These are phyloP conservation scores for Champsocephalus gunnari DNA, from an alignment of 2,797 vertebrate genomes.

Conservation along the genomic window DNA sequence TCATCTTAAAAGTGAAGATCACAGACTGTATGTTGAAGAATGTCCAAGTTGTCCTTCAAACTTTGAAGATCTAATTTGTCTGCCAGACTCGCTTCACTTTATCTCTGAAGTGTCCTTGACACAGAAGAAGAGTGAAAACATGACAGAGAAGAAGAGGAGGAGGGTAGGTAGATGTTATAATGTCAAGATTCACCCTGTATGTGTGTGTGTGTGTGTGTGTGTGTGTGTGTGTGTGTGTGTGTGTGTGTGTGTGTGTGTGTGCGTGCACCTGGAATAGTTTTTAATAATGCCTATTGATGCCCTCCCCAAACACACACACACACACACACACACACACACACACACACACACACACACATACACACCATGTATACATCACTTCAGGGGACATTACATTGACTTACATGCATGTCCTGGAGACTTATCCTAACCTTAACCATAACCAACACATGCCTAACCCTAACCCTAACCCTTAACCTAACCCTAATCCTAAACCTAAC, in stretches of 20 bases:
- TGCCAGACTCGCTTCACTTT: background rate
- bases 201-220: conserved; percentile 9
- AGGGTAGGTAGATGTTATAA: background rate
- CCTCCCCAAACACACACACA: conserved; percentile 7
- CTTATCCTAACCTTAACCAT: too few relatives aligned
- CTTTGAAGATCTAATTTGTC: background rate
- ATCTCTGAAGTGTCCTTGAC: conserved; percentile 29
- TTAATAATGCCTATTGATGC: conserved; percentile 4
- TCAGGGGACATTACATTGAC: too few relatives aligned
- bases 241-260: too few relatives aligned
- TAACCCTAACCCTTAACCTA: too few relatives aligned
- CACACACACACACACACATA: conserved; percentile 22
- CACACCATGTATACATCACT: conserved; percentile 2
- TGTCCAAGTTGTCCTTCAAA: background rate
- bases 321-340: conserved; percentile 2
- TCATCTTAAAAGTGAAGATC: background rate
- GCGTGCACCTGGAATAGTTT: conserved; percentile 8
- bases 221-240: background rate
- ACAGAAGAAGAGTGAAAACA: conserved; percentile 2
- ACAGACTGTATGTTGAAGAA: background rate
- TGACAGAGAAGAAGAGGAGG: background rate
- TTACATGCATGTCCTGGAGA: too few relatives aligned
- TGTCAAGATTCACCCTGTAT: background rate
- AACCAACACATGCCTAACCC: too few relatives aligned
- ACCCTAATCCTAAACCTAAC: too few relatives aligned